phyloP scores from a whole-genome alignment of 2,113 vertebrate genomes.

The Steatornis caripensis region DNA sequence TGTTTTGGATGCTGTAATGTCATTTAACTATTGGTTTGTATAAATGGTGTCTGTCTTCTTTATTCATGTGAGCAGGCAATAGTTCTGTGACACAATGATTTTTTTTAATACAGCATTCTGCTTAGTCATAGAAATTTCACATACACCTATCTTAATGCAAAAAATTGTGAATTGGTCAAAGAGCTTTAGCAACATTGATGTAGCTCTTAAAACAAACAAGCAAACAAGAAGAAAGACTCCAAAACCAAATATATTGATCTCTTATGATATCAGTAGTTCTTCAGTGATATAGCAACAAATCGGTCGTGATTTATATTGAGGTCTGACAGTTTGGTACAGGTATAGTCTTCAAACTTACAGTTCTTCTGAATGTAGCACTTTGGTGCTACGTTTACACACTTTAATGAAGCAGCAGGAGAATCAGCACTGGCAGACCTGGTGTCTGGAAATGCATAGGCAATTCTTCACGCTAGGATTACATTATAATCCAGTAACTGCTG shows the following conservation, averaged over 20 bases:
- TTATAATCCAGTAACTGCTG: not conserved
- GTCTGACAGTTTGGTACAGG: not conserved
- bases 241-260: not conserved
- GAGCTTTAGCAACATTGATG: not conserved
- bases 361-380: not conserved
- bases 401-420: not conserved
- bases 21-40: not conserved
- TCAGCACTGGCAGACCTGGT: not conserved
- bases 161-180: not conserved
- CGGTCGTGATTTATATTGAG: not conserved
- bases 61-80: not conserved
- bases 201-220: not conserved
- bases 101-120: not conserved
- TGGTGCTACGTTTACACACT: not conserved
- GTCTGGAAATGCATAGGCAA: not conserved
- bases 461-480: not conserved
- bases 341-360: not conserved
- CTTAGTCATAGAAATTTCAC: not conserved
- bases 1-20: not conserved
- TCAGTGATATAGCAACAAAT: not conserved
- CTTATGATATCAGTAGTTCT: not conserved
- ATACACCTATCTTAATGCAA: not conserved
- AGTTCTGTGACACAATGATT: not conserved
- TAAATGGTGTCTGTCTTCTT: not conserved
- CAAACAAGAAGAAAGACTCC: not conserved